Percentiles rank a stretch among this genome's conserved stretches.
phyloP scores from a whole-genome alignment of 2,113 vertebrate species.

The Cavia aperea region DNA sequence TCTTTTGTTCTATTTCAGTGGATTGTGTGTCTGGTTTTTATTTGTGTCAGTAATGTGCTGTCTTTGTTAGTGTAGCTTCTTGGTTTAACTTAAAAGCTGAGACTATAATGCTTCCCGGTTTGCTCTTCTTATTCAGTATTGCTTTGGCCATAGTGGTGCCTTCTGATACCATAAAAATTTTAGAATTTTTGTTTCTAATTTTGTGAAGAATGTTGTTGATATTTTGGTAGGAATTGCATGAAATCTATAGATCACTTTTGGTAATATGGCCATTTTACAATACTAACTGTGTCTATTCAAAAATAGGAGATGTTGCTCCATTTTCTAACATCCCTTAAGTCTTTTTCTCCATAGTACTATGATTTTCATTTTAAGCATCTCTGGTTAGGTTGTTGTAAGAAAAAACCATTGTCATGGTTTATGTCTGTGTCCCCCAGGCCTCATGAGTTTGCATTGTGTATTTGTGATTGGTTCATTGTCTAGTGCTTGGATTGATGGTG shows the following conservation, averaged over 20 bases:
- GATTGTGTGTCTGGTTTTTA: neutral
- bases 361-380: no score
- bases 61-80: neutral
- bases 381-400: no score
- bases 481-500: no score
- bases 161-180: neutral
- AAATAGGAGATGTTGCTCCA: neutral
- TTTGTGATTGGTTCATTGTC: no score
- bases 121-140: neutral
- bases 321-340: no score
- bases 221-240: neutral
- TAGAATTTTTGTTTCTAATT: neutral
- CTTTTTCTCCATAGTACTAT: no score
- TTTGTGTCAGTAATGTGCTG: neutral
- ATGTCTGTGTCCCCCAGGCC: no score
- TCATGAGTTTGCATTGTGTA: no score
- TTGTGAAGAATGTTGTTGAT: neutral
- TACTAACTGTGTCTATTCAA: neutral
- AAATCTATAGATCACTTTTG: neutral
- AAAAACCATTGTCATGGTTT: no score
- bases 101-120: neutral
- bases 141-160: neutral
- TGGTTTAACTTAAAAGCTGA: neutral
- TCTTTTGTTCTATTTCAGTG: neutral
- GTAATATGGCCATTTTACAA: neutral